A percentile compares a stretch with the other conserved stretches of the same genome.
Conservation (phyloP, 2,888 invertebrate genomes). For the Mamestra brassicae region DNA sequence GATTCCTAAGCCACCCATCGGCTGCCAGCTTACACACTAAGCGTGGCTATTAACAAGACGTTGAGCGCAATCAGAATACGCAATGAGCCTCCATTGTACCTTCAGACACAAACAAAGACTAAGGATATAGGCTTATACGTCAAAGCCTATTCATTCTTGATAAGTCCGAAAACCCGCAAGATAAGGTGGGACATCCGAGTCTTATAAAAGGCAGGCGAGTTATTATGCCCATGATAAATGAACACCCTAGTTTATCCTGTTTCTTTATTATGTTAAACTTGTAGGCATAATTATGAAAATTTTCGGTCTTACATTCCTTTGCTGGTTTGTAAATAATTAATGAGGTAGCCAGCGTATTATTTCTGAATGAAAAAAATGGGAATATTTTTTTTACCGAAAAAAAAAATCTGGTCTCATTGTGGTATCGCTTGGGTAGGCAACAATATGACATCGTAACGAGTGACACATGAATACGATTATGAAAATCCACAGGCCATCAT, state of each 20-base stretch:
- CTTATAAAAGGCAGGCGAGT: constrained; percentile 43
- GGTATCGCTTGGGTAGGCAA: constrained; percentile 19
- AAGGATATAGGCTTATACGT: constrained; percentile 42
- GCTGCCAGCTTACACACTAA: constrained; percentile 50
- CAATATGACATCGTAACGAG: constrained; percentile 18
- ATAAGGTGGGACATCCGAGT: constrained; percentile 46
- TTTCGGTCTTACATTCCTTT: constrained; percentile 40
- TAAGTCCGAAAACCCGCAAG: constrained; percentile 49
- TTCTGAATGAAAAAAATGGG: background rate
- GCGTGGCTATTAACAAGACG: constrained; percentile 48
- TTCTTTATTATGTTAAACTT: constrained; percentile 58
- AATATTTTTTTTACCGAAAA: background rate
- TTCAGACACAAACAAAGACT: constrained; percentile 42
- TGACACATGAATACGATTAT: constrained; percentile 46
- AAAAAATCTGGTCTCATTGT: background rate
- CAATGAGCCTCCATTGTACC: constrained; percentile 50
- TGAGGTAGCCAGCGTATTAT: constrained; percentile 35
- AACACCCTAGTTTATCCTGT: constrained; percentile 35
- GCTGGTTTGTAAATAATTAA: constrained; percentile 50
- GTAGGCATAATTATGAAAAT: constrained; percentile 61
- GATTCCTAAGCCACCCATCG: constrained; percentile 36
- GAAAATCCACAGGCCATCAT: constrained; percentile 28
- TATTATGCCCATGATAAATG: constrained; percentile 47
- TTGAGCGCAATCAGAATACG: constrained; percentile 60
- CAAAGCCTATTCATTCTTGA: constrained; percentile 54